Evolutionary conservation across 1,140 invertebrate genomes (phyloP).

Genomic region (Bombus impatiens): DNA sequence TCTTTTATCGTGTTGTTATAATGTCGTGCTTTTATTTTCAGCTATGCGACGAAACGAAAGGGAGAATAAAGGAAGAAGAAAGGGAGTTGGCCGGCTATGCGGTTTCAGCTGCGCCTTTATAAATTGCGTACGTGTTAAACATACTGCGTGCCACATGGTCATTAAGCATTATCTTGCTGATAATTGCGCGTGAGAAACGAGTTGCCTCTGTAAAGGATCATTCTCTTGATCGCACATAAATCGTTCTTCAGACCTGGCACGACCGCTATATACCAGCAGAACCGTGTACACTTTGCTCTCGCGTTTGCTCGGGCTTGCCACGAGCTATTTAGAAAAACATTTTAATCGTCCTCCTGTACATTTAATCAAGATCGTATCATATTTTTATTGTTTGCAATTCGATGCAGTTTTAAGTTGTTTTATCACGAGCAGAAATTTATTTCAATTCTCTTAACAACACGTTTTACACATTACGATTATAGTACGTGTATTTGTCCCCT

Average conservation of each 20-base stretch:
- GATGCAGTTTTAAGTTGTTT: not conserved
- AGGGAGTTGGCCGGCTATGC: not conserved
- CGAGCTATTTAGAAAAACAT: not conserved
- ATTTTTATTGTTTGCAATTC: not conserved
- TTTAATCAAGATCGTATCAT: not conserved
- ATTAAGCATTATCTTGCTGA: conserved; percentile 46
- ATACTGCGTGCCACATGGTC: conserved; percentile 32
- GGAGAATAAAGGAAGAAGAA: not conserved
- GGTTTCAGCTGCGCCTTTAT: not conserved
- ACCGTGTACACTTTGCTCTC: too few relatives aligned
- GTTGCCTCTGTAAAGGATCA: conserved; percentile 43
- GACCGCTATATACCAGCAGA: not conserved
- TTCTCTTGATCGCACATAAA: conserved; percentile 48
- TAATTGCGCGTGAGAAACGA: conserved; percentile 45
- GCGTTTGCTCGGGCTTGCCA: not conserved
- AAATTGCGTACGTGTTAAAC: conserved; percentile 34
- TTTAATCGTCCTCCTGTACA: not conserved
- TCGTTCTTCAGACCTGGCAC: not conserved
- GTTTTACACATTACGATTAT: too few relatives aligned
- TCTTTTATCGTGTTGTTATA: not conserved
- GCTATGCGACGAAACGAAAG: not conserved
- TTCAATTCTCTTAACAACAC: not conserved
- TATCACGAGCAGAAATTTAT: not conserved
- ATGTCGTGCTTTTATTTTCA: not conserved
- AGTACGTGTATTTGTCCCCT: too few relatives aligned